Evolutionary conservation across 2,113 vertebrate genomes (phyloP).

Genomic region (Corydoras maculifer): DNA sequence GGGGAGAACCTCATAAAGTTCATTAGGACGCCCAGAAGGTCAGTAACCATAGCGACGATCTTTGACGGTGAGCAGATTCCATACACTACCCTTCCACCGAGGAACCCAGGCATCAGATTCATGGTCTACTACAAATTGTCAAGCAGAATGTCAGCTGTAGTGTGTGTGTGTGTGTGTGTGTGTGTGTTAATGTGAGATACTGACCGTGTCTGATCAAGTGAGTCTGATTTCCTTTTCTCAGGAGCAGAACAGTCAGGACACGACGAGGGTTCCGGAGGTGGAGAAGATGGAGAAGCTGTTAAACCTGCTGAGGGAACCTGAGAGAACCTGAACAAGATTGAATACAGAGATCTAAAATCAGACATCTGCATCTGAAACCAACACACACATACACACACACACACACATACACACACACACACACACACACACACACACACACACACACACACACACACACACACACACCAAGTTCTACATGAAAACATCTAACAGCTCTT

Average conservation of each 20-base stretch:
- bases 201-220: neutral
- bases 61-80: slow-evolving; percentile 29
- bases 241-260: slow-evolving; percentile 83
- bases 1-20: slow-evolving; percentile 22
- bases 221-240: slow-evolving; percentile 40
- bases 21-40: slow-evolving; percentile 20
- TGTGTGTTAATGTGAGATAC: neutral
- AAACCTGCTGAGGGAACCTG: slow-evolving; percentile 69
- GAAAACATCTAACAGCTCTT: too few species aligned
- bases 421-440: too few species aligned
- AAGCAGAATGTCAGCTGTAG: neutral
- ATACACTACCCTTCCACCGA: slow-evolving; percentile 1
- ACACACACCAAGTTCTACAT: too few species aligned
- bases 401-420: too few species aligned
- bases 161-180: neutral
- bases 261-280: slow-evolving; percentile 73
- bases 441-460: too few species aligned
- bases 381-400: too few species aligned
- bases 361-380: too few species aligned
- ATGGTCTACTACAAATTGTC: slow-evolving; percentile 34
- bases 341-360: too few species aligned
- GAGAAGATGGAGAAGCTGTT: slow-evolving; percentile 93
- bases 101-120: slow-evolving; percentile 33
- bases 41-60: slow-evolving; percentile 41
- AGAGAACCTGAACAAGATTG: neutral